Base-by-base conservation (phyloP, 2,113 vertebrate genomes). In the Aplodontia rufa region DNA sequence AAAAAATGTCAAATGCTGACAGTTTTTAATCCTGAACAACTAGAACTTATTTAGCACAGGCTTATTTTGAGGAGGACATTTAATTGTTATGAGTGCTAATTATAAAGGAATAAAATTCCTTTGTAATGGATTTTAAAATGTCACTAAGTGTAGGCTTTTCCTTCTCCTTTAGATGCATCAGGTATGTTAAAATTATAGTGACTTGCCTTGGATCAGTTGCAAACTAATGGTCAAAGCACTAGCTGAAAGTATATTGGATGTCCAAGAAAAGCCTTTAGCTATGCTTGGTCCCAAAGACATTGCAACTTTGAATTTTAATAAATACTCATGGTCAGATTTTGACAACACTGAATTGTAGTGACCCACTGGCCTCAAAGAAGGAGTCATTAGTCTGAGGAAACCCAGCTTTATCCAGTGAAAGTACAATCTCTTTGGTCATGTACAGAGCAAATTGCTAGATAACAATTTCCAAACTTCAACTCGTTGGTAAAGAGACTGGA, bases 31-130 rank as follows among this genome's bases (percentile, higher is more conserved):
- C 24, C 11, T 12, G 68, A 69, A 94, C 45, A 93, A 71, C 35
- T 53, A 35, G 30, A 86, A 89, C 10, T 89, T 79, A 86, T 22
- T 92, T 93, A 71, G 45, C 40, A 71, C 9, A 64, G 10, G 32
- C 87, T 95, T 76, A 75, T 62, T 93, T 87, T 88, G 90, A 72
- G 64, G 32, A 88, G 4, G n/a, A 60, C 40, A 47, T 82, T 93
- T 92, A 64, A 60, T 86, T 92, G 55, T 80, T 24, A 71, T 58
- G 45, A 51, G 6, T 90, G 13, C 19, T 53, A 87, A 87, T 47
- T 81, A 92, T 51, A 53, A 87, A 96, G 82, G 35, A 91, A 55
- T 83, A 80, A 75, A 94, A 83, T 47, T 62, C 14, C 7, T 53
- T 78, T 45, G 12, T 75, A 86, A 79, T 47, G 53, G 9, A 19